A percentile compares a stretch with the other conserved stretches of the same genome.
Conservation (phyloP, 2,113 vertebrate species). For the Laticauda laticaudata region DNA sequence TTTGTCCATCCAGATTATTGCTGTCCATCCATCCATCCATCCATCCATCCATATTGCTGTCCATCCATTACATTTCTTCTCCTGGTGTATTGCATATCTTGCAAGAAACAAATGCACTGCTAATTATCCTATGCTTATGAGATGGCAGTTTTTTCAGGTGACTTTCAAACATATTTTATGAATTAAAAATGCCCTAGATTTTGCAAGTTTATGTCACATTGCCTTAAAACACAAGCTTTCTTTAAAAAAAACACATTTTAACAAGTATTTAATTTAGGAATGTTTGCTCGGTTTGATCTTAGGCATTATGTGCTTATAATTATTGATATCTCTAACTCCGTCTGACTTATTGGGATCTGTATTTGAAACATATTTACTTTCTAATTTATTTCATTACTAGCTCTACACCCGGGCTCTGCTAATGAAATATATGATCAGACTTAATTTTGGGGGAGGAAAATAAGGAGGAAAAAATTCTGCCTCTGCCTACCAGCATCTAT, state of each 20-base stretch:
- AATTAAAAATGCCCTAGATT: not conserved
- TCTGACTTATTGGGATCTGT: not conserved
- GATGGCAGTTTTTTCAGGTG: not conserved
- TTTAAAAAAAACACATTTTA: not conserved
- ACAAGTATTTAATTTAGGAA: not conserved
- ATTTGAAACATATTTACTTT: not conserved
- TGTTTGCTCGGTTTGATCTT: not conserved
- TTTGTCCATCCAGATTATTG: not conserved
- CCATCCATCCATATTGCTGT: too few species aligned
- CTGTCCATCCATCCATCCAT: too few species aligned
- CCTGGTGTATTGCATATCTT: not conserved
- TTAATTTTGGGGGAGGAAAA: too few species aligned
- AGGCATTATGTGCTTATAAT: not conserved
- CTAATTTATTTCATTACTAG: not conserved
- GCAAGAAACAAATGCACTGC: not conserved
- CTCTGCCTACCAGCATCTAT: too few species aligned
- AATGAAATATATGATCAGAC: too few species aligned
- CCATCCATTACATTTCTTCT: not conserved
- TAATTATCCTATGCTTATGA: not conserved
- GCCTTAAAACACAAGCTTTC: not conserved
- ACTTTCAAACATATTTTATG: not conserved
- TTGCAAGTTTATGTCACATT: not conserved
- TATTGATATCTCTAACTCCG: not conserved
- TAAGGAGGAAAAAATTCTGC: too few species aligned
- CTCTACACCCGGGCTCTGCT: too few species aligned